A percentile compares a stretch with the other conserved stretches of the same genome.
These are phyloP conservation scores for Cynoglossus semilaevis DNA, from an alignment of 2,113 vertebrate species.

Conservation along the genomic window DNA sequence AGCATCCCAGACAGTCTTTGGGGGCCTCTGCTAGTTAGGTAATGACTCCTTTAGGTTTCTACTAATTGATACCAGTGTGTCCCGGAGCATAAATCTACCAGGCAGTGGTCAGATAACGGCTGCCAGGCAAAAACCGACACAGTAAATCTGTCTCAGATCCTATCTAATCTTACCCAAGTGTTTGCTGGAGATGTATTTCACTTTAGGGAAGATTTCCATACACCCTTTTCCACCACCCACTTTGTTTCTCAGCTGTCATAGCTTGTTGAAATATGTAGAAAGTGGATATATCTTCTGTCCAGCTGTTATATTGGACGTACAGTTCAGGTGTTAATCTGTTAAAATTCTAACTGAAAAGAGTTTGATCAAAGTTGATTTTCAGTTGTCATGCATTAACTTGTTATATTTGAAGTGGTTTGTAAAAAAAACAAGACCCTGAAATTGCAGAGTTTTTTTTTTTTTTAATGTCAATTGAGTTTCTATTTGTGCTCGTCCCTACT, in stretches of 20 bases:
- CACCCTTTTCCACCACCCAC: conserved; percentile 49
- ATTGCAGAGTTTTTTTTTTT: no score
- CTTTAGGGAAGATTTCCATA: conserved; percentile 60
- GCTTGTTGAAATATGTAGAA: conserved; percentile 2
- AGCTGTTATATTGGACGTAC: no score
- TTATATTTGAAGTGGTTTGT: background rate
- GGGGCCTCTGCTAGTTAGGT: conserved; percentile 62
- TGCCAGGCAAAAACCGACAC: conserved; percentile 71
- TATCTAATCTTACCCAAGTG: conserved; percentile 59
- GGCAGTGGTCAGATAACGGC: conserved; percentile 69
- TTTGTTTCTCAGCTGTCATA: conserved; percentile 31
- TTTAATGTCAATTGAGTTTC: background rate
- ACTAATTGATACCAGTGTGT: conserved; percentile 71
- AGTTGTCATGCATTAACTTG: no score
- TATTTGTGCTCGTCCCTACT: background rate
- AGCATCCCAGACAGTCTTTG: conserved; percentile 61
- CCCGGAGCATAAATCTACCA: conserved; percentile 63
- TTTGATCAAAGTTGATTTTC: background rate
- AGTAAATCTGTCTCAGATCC: conserved; percentile 70
- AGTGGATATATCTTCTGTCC: no score
- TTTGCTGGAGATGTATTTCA: conserved; percentile 69
- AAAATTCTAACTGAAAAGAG: background rate
- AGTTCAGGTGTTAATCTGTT: conserved; percentile 20
- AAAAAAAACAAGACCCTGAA: no score
- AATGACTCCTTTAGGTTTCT: conserved; percentile 67